These are phyloP conservation scores for Dasysyrphus tricinctus DNA, from an alignment of 2,888 invertebrate species.

Conservation along the genomic window DNA sequence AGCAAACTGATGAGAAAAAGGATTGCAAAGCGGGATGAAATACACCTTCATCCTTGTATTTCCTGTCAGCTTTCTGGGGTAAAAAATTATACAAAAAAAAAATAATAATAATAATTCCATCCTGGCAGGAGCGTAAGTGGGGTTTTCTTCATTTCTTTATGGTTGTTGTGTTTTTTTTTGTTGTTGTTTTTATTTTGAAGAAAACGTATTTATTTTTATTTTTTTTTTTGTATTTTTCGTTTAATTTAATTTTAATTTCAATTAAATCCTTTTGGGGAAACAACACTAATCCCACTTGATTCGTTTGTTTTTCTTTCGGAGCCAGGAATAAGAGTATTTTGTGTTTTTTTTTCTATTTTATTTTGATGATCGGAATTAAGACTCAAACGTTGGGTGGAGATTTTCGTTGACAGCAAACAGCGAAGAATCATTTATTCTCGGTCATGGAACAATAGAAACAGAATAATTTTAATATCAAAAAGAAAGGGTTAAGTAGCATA, in stretches of 20 bases:
- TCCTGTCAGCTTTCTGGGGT: not conserved
- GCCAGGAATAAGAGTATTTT: slow-evolving; percentile 37
- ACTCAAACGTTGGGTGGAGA: slow-evolving; percentile 68
- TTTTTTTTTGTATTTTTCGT: slow-evolving; percentile 49
- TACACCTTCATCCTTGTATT: slow-evolving; percentile 43
- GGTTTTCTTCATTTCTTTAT: slow-evolving; percentile 40
- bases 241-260: slow-evolving; percentile 75
- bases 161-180: slow-evolving; percentile 2
- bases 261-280: slow-evolving; percentile 69
- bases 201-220: slow-evolving; percentile 47
- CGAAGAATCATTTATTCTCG: slow-evolving; percentile 68
- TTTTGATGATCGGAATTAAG: slow-evolving; percentile 74
- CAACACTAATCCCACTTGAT: slow-evolving; percentile 68
- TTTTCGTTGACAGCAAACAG: slow-evolving; percentile 65
- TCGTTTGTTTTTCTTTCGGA: slow-evolving; percentile 67
- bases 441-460: slow-evolving; percentile 61
- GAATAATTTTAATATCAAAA: slow-evolving; percentile 59
- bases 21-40: slow-evolving; percentile 43
- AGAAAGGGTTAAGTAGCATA: slow-evolving; percentile 41
- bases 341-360: slow-evolving; percentile 28
- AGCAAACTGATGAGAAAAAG: slow-evolving; percentile 56
- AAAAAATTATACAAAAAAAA: slow-evolving; percentile 20
- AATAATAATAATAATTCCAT: slow-evolving; percentile 44
- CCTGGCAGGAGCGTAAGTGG: slow-evolving; percentile 6
- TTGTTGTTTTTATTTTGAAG: slow-evolving; percentile 32